Percentiles rank a stretch among this genome's conserved stretches.
Conservation (phyloP, 1,140 invertebrate genomes). For the Trichonephila clavata region DNA sequence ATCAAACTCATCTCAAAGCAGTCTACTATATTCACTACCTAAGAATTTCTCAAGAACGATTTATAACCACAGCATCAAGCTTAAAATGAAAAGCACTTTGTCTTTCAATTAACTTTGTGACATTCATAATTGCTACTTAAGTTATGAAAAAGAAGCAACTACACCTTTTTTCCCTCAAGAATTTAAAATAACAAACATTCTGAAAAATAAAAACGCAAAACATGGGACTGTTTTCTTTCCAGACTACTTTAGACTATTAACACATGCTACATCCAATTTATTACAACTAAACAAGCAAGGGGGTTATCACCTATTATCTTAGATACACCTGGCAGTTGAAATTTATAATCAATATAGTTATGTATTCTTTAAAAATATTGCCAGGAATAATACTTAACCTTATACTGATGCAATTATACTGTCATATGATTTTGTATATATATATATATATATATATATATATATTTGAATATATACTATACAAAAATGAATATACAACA, state of each 20-base stretch:
- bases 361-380: no score
- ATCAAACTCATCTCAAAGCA: constrained; percentile 63
- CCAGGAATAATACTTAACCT: no score
- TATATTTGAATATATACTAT: no score
- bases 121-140: not conserved
- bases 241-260: not conserved
- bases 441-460: no score
- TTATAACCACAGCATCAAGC: not conserved
- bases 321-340: no score
- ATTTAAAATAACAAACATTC: not conserved
- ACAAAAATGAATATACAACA: no score
- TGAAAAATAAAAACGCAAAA: not conserved
- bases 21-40: constrained; percentile 57
- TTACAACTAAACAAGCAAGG: no score
- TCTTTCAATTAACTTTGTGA: not conserved
- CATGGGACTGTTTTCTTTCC: not conserved
- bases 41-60: constrained; percentile 15
- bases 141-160: not conserved
- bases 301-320: no score
- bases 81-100: not conserved
- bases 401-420: no score
- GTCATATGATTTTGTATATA: no score
- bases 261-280: no score
- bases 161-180: not conserved
- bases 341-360: no score